Percentiles rank a stretch among this genome's conserved stretches.
Conservation (phyloP, 2,113 vertebrate species). For the Malaclemys terrapin region DNA sequence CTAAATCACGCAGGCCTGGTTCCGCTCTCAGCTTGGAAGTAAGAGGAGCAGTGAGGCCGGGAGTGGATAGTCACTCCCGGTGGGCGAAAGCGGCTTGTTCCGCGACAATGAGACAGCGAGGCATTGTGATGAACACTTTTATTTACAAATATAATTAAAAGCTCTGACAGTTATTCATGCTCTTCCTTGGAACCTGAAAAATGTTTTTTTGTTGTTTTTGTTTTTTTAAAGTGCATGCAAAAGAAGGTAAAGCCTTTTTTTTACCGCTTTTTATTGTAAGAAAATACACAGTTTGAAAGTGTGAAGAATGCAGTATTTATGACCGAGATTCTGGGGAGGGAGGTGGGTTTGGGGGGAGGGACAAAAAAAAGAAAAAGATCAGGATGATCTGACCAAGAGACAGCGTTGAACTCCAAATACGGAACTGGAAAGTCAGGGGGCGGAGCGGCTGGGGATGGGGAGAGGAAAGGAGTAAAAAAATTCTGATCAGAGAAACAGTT, state of each 20-base stretch:
- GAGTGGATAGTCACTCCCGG: background rate
- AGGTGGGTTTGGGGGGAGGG: conserved; percentile 68
- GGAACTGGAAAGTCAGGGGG: conserved; percentile 76
- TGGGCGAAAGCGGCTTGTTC: background rate
- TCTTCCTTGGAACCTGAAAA: conserved; percentile 92
- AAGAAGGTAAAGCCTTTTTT: conserved; percentile 95
- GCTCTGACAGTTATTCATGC: conserved; percentile 97
- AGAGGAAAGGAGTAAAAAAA: conserved; percentile 85
- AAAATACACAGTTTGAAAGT: conserved; percentile 96
- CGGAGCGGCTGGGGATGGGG: conserved; percentile 21
- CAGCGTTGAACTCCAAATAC: conserved; percentile 82
- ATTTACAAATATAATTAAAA: conserved; percentile 99
- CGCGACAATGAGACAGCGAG: conserved; percentile 81
- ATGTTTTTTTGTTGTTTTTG: conserved; percentile 58
- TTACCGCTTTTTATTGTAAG: conserved; percentile 90
- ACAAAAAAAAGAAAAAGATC: conserved; percentile 29
- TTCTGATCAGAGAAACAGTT: conserved; percentile 93
- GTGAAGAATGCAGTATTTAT: conserved; percentile 91
- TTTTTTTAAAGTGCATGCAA: conserved; percentile 98
- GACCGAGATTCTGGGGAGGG: conserved; percentile 81
- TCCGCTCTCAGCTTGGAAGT: background rate
- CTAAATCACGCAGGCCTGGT: too few relatives aligned
- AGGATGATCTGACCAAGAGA: conserved; percentile 82
- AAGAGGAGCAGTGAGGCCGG: background rate
- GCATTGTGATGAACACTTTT: conserved; percentile 95